Conservation (phyloP, 2,113 vertebrate genomes). For the Neoarius graeffei region DNA sequence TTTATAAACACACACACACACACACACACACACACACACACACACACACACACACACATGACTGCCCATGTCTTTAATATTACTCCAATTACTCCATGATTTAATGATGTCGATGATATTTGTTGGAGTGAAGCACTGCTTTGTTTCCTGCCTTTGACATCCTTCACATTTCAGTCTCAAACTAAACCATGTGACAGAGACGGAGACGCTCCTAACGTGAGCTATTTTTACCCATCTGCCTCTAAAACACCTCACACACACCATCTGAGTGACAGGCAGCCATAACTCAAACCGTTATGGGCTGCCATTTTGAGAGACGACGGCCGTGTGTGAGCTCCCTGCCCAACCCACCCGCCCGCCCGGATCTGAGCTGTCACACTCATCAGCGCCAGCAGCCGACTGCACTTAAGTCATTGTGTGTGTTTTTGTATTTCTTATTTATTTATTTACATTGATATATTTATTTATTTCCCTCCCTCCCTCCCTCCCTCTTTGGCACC, state of each 20-base stretch:
- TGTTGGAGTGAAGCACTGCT: slow-evolving; percentile 10
- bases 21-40: slow-evolving; percentile 1
- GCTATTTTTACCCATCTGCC: slow-evolving; percentile 49
- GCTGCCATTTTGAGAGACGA: slow-evolving; percentile 59
- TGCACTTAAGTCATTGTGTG: slow-evolving; percentile 47
- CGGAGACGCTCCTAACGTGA: slow-evolving; percentile 34
- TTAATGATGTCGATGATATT: not conserved
- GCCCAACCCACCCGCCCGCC: slow-evolving; percentile 19
- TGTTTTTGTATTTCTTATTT: slow-evolving; percentile 36
- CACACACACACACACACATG: not conserved
- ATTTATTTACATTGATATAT: slow-evolving; percentile 12
- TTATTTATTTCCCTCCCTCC: slow-evolving; percentile 49
- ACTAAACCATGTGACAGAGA: slow-evolving; percentile 47
- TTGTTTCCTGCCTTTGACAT: slow-evolving; percentile 44
- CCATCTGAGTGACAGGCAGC: slow-evolving; percentile 54
- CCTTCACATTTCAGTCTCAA: slow-evolving; percentile 41
- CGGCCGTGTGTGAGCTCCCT: slow-evolving; percentile 18
- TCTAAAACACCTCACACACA: slow-evolving; percentile 43
- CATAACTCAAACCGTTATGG: slow-evolving; percentile 59
- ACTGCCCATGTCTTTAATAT: not conserved
- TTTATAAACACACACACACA: not conserved
- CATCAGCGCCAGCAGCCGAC: slow-evolving; percentile 48
- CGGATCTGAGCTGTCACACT: slow-evolving; percentile 52
- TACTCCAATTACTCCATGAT: not conserved
- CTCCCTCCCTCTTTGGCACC: no score